Evolutionary conservation across 2,797 vertebrate genomes (phyloP).

Genomic region (Rousettus madagascariensis): DNA sequence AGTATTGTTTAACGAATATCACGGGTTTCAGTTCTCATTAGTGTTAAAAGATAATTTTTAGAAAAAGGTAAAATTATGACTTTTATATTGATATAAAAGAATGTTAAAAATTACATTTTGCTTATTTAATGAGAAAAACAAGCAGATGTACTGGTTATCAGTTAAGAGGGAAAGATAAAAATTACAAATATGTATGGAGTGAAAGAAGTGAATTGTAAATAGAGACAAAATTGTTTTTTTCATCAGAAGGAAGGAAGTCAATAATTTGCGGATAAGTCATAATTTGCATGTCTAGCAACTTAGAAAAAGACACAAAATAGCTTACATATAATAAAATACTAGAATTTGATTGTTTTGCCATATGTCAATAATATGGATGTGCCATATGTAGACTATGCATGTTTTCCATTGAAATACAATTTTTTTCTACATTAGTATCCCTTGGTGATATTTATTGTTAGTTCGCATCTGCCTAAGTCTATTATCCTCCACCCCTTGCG

Average conservation of each 20-base stretch:
- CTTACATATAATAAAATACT: background rate
- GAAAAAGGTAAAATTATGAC: background rate
- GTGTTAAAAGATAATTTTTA: background rate
- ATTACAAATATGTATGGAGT: background rate
- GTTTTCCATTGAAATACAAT: background rate
- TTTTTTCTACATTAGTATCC: background rate
- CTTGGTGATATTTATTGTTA: background rate
- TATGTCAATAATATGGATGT: background rate
- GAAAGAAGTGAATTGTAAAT: background rate
- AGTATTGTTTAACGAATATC: background rate
- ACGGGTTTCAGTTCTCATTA: background rate
- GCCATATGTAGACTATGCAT: background rate
- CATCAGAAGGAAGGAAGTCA: background rate
- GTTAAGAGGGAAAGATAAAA: background rate
- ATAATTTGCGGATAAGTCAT: background rate
- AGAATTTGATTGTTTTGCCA: background rate
- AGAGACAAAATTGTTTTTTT: background rate
- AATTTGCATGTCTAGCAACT: background rate
- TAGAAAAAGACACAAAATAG: background rate
- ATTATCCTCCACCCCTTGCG: background rate
- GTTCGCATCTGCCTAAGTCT: background rate
- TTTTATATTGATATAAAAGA: background rate
- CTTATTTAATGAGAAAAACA: background rate
- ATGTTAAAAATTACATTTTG: background rate
- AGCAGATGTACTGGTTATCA: background rate